phyloP scores from a whole-genome alignment of 2,888 invertebrate genomes.

The Eristalis tenax region DNA sequence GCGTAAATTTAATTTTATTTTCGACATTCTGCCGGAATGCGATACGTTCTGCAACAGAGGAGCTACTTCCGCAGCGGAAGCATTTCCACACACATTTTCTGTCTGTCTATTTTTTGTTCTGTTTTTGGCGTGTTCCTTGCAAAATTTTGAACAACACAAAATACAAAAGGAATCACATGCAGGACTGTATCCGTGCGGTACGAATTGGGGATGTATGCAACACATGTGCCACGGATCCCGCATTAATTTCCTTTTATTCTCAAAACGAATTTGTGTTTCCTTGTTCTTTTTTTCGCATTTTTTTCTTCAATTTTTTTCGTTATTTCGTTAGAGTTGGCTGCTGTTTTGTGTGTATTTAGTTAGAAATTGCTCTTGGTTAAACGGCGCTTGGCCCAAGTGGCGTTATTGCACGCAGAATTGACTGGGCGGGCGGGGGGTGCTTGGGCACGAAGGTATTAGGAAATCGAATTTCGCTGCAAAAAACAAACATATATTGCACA shows the following conservation, averaged over 20 bases:
- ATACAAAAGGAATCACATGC: not conserved
- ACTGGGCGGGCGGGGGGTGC: not conserved
- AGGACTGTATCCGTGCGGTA: slow-evolving; percentile 11
- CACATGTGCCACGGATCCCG: slow-evolving; percentile 38
- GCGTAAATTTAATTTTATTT: slow-evolving; percentile 66
- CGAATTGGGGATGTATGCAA: slow-evolving; percentile 43
- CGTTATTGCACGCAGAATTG: not conserved
- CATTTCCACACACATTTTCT: not conserved
- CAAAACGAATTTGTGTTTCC: not conserved
- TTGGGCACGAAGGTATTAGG: slow-evolving; percentile 37
- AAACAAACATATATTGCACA: not conserved
- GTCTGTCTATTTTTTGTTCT: not conserved
- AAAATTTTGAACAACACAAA: slow-evolving; percentile 11
- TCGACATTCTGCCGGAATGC: slow-evolving; percentile 60
- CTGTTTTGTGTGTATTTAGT: slow-evolving; percentile 11
- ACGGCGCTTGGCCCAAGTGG: slow-evolving; percentile 12
- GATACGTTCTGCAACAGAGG: slow-evolving; percentile 56
- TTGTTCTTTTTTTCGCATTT: not conserved
- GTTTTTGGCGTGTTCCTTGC: slow-evolving; percentile 8
- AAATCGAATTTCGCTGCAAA: slow-evolving; percentile 55
- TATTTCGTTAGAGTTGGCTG: not conserved
- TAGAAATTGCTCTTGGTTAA: slow-evolving; percentile 31
- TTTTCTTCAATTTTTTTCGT: too few species aligned
- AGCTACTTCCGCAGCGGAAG: slow-evolving; percentile 52
- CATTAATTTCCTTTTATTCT: slow-evolving; percentile 50